Evolutionary conservation across 2,888 invertebrate species (phyloP), one percentile per base, ranked within the genome.

Genomic region (Rhagophthalmus giganteus): DNA sequence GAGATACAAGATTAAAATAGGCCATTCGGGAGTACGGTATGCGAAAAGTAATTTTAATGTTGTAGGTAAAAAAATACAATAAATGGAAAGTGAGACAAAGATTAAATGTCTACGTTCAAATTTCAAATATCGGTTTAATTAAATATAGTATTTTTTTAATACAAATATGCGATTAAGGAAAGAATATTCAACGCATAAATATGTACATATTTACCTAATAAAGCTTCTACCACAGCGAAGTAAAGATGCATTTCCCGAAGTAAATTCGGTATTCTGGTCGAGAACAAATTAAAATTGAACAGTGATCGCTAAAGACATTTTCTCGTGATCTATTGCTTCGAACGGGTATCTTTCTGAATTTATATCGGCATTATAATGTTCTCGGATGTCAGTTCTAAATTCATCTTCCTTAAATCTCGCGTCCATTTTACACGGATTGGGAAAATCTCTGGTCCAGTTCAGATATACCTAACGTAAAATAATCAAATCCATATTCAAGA

Each of bases 361-460:
- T 60, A 61, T 58, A 58, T 60, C 49, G 58, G 56, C 57, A 52
- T 60, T 60, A 60, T 57, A 61, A 61, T 59, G 60, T 59, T 38
- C 49, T 47, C 49, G 46, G 50, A 50, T 39, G 55, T 55, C 57
- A 53, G 44, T 52, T 57, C 39, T 24, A 50, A 5, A 20, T 20
- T 20, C 20, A 7, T 5, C 20, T 20, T 7, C 20, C 7, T 20
- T 20, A 20, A 20, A 20, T 20, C 20, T 20, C 20, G 20, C 3
- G 7, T 5, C 20, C 20, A 20, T 20, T 20, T 20, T 20, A 20
- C 20, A 20, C 20, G 7, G 7, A 20, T 20, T 20, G 20, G n/a
- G n/a, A n/a, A n/a, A n/a, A n/a, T n/a, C n/a, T n/a, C n/a, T n/a
- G n/a, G n/a, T n/a, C n/a, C n/a, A n/a, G n/a, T n/a, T n/a, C n/a